These are phyloP conservation scores for Simalia tracyae DNA, from an alignment of 2,797 vertebrate species.

Conservation along the genomic window DNA sequence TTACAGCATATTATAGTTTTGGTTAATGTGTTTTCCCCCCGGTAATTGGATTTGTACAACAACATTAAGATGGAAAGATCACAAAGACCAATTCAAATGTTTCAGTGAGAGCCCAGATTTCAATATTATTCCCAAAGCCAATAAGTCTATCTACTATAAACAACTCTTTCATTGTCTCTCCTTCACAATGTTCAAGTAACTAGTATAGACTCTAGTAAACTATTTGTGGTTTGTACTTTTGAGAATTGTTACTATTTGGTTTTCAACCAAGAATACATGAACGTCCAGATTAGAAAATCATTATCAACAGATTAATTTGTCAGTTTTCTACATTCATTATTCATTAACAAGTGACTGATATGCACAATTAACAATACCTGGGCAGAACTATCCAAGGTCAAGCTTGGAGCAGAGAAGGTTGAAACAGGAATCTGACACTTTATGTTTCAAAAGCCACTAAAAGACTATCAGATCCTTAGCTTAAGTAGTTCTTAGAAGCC, in stretches of 20 bases:
- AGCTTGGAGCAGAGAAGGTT: background rate
- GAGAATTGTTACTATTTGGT: background rate
- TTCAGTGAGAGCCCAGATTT: background rate
- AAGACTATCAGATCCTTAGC: background rate
- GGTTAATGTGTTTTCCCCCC: too few relatives aligned
- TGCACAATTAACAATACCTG: background rate
- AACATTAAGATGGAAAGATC: background rate
- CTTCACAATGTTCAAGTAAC: background rate
- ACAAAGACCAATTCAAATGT: background rate
- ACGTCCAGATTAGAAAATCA: background rate
- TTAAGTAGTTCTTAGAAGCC: background rate
- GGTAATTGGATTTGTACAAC: too few relatives aligned
- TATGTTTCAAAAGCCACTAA: background rate
- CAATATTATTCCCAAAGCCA: too few relatives aligned
- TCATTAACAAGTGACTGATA: background rate
- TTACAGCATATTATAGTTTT: too few relatives aligned
- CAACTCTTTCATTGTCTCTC: background rate
- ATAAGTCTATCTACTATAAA: background rate
- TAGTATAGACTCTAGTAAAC: background rate
- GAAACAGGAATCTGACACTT: background rate
- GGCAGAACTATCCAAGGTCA: background rate
- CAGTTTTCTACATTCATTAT: conserved; percentile 13
- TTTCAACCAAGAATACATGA: background rate
- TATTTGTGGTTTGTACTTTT: background rate
- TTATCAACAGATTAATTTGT: background rate